Percentiles rank a stretch among this genome's conserved stretches.
Conservation (phyloP, 2,888 invertebrate species). For the Cantharis rufa region DNA sequence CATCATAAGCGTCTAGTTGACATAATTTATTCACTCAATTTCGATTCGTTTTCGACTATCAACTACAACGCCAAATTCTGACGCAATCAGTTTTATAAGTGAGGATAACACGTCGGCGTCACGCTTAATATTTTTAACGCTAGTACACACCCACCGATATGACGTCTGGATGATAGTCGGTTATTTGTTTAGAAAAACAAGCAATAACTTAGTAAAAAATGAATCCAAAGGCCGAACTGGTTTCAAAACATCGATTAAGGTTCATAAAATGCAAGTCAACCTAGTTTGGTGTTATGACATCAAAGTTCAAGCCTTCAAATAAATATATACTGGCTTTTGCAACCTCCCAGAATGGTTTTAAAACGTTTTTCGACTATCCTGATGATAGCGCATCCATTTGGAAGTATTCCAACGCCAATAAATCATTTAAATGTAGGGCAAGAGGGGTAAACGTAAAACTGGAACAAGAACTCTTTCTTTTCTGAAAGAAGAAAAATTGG, state of each 20-base stretch:
- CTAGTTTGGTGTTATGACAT: not conserved
- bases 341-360: not conserved
- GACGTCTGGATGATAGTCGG: slow-evolving; percentile 6
- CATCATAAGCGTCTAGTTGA: not conserved
- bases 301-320: not conserved
- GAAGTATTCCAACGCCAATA: not conserved
- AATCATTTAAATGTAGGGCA: not conserved
- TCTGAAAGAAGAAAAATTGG: not conserved
- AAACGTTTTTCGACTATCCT: not conserved
- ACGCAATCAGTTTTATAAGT: not conserved
- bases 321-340: not conserved
- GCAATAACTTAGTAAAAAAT: not conserved
- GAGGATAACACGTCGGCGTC: not conserved
- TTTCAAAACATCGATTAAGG: not conserved
- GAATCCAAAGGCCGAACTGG: not conserved
- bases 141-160: slow-evolving; percentile 20
- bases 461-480: not conserved
- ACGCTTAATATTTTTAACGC: not conserved
- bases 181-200: not conserved
- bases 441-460: not conserved
- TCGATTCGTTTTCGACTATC: not conserved
- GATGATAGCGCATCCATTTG: not conserved
- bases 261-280: not conserved
- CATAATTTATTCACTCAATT: not conserved
- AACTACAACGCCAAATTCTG: not conserved